phyloP scores from a whole-genome alignment of 2,797 vertebrate genomes.

The Heteromormyrus szaboi region DNA sequence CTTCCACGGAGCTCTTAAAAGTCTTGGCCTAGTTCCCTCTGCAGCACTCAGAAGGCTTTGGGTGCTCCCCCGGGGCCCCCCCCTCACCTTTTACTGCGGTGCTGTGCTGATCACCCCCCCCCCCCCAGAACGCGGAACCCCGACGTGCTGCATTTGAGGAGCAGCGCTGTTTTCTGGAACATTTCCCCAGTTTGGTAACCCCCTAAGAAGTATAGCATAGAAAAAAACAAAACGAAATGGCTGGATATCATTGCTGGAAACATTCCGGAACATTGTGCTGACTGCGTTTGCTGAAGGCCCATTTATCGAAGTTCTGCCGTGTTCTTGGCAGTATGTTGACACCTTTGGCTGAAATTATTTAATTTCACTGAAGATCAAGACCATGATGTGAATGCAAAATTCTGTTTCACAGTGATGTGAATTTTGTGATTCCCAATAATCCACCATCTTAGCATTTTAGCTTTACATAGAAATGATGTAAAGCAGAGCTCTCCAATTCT shows the following conservation, averaged over 20 bases:
- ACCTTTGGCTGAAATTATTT: not conserved
- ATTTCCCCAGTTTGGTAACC: not conserved
- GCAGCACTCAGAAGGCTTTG: not conserved
- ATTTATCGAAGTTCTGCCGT: not conserved
- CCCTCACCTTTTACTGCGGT: not conserved
- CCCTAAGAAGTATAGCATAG: not conserved
- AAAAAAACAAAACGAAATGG: not conserved
- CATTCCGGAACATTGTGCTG: not conserved
- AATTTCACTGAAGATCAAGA: not conserved
- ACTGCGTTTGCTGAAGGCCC: not conserved
- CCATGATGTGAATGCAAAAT: not conserved
- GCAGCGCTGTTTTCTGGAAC: not conserved
- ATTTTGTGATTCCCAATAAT: not conserved
- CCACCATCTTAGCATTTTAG: not conserved
- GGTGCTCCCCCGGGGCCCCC: not conserved
- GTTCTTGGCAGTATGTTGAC: not conserved
- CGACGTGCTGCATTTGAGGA: not conserved
- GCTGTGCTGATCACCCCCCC: not conserved
- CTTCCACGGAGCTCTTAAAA: constrained; percentile 21
- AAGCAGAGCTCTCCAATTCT: not conserved
- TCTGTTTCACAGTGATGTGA: not conserved
- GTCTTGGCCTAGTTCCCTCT: constrained; percentile 4
- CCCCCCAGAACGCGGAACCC: too few relatives aligned
- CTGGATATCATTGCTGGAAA: not conserved
- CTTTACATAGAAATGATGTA: not conserved